Evolutionary conservation across 1,140 invertebrate species (phyloP), one percentile per base, ranked within the genome.

Genomic region (Rhagoletis pomonella): DNA sequence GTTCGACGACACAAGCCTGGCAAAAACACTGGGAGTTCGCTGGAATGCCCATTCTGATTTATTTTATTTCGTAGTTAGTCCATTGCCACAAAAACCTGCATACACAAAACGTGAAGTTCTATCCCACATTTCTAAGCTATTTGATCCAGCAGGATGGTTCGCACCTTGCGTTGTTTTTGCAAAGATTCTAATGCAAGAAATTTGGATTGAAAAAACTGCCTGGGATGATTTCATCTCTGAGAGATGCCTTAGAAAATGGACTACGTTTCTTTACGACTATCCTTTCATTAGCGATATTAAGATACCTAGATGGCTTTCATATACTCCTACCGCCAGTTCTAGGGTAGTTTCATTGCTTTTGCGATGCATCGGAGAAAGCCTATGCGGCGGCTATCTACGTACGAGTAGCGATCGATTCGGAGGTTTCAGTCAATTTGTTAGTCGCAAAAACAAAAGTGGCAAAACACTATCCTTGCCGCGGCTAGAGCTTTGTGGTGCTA

Each of bases 101-200:
- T 29, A 7, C 12, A 59, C 58, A 59, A 59, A 59, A 59, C 58
- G 58, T 7, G 58, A 6, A 12, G 12, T 59, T 12, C 58, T 59
- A 59, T 59, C 58, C 29, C 29, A 29, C 29, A 59, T 6, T 12
- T 6, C 6, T 7, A 12, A 59, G 58, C 58, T 59, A 55, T 65
- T 58, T 6, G 84, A 86, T 12, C 58, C 84, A 3, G 14, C 6
- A 4, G 55, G 19, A 1, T 86, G 47, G 19, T 9, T 42, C 29
- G 58, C 58, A 19, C 84, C 84, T 39, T 6, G n/a, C 9, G 39
- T 86, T n/a, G 42, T 86, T 44, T 44, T 64, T 42, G 59, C 59
- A 10, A 86, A 62, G 47, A 86, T 86, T 4, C 14, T 58, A 6
- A 85, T 86, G 84, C 84, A 86, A 62, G 12, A 86, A 10, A 64